Base-by-base conservation (phyloP, 30 jellyfish, hydroid and myxozoan genomes). In the Hydractinia symbiolongicarpus region DNA sequence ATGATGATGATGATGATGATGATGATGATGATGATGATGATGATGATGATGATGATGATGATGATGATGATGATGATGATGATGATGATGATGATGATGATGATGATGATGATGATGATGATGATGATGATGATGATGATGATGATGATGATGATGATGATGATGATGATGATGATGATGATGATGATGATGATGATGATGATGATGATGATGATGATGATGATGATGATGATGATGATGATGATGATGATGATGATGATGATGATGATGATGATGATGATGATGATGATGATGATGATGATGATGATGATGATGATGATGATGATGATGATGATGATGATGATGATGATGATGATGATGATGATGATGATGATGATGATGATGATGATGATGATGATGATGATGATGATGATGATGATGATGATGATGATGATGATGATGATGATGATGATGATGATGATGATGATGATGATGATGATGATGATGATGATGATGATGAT, bases 131-230 rank as follows among this genome's bases (percentile, higher is more conserved):
- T 67, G 44, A 67, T 67, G 44, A 67, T 67, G 44, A 67, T 67
- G 44, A 67, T 67, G 44, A 67, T 67, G 44, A 67, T 67, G 44
- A 67, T 67, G 44, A 67, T 67, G 44, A 67, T 67, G 44, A 67
- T 67, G 44, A 67, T 67, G 44, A 67, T 67, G 44, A 67, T 67
- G 68, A 58, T n/a, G 9, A 67, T 9, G 77, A 67, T 9, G 77
- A 9, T 67, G 21, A 67, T 67, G 4, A 67, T 67, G 44, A 67
- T 67, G 44, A 67, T 73, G 72, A 4, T 73, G 4, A 73, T 73
- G 72, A 73, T 73, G 72, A 73, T 73, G 72, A 73, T 73, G 72
- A 73, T 73, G 72, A 73, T 73, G 72, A 73, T 73, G 72, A 73
- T 73, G 72, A 73, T 73, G 72, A 73, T 73, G 72, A 73, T 73